These are phyloP conservation scores for Parauchenoglanis punctatus DNA, from an alignment of 2,797 vertebrate genomes.

Conservation along the genomic window DNA sequence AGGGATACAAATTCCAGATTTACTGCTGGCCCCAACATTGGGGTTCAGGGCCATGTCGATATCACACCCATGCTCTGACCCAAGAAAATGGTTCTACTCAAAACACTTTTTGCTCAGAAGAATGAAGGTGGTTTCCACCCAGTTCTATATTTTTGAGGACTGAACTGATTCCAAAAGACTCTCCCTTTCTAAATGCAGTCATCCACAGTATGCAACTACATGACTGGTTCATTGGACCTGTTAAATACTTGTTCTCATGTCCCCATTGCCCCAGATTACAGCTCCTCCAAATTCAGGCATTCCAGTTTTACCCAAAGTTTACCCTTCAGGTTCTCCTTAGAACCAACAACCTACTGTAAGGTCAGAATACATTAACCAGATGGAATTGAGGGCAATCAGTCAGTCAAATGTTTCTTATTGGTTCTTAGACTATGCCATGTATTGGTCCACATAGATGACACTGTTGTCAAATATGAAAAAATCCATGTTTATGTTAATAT, in stretches of 20 bases:
- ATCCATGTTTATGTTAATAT: background rate
- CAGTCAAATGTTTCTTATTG: background rate
- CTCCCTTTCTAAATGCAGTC: background rate
- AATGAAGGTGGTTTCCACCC: background rate
- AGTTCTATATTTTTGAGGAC: background rate
- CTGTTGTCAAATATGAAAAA: background rate
- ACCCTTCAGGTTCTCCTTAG: background rate
- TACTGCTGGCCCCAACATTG: background rate
- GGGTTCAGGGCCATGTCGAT: background rate
- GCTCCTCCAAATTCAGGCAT: background rate
- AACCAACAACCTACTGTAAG: background rate
- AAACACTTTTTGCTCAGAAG: conserved; percentile 1
- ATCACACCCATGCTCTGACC: background rate
- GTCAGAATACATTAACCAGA: background rate
- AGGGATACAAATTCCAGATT: background rate
- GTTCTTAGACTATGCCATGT: background rate
- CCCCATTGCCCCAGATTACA: background rate
- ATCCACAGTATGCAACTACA: background rate
- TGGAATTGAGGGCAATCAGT: conserved; percentile 4
- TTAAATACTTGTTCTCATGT: background rate
- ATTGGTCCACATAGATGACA: background rate
- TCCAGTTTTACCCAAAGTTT: background rate
- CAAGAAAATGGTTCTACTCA: background rate
- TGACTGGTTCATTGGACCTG: background rate
- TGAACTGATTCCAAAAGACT: background rate